A percentile compares a stretch with the other conserved stretches of the same genome.
These are phyloP conservation scores for Andrena haemorrhoa DNA, from an alignment of 2,888 invertebrate genomes.

Conservation along the genomic window DNA sequence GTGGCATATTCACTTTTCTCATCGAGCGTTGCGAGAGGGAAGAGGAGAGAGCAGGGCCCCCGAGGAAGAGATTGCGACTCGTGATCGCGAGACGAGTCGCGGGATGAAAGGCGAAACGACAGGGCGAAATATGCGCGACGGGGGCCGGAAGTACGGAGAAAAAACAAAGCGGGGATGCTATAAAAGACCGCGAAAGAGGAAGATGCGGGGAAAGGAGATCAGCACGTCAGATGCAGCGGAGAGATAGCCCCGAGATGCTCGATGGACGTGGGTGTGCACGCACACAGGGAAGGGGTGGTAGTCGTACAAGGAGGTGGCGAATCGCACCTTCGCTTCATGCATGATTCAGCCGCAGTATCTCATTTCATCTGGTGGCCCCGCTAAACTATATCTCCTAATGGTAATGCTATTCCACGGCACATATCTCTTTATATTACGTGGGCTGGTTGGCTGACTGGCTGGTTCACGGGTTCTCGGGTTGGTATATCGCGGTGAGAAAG, in stretches of 20 bases:
- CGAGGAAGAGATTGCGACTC: slow-evolving; percentile 39
- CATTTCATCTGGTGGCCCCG: slow-evolving; percentile 84
- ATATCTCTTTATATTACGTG: slow-evolving; percentile 85
- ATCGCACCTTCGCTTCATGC: slow-evolving; percentile 84
- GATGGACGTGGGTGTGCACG: not conserved
- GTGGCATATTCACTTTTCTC: slow-evolving; percentile 84
- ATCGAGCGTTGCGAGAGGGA: slow-evolving; percentile 65
- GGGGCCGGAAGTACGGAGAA: not conserved
- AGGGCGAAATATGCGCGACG: slow-evolving; percentile 1
- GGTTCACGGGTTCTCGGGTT: slow-evolving; percentile 69
- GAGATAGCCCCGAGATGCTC: slow-evolving; percentile 1
- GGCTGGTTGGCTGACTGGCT: slow-evolving; percentile 78
- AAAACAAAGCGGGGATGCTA: slow-evolving; percentile 18
- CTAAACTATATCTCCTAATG: slow-evolving; percentile 85
- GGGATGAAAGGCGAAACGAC: slow-evolving; percentile 27
- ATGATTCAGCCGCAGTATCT: slow-evolving; percentile 85
- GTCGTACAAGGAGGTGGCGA: slow-evolving; percentile 75
- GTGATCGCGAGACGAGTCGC: slow-evolving; percentile 34
- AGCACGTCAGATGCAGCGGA: not conserved
- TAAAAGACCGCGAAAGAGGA: too few relatives aligned
- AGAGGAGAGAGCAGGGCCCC: slow-evolving; percentile 47
- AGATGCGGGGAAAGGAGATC: not conserved
- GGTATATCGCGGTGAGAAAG: slow-evolving; percentile 61
- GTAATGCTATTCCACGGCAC: slow-evolving; percentile 84
- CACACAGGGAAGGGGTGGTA: slow-evolving; percentile 15